These are phyloP conservation scores for Ichneumoninae sp. DNA, from an alignment of 2,888 invertebrate species.

Conservation along the genomic window DNA sequence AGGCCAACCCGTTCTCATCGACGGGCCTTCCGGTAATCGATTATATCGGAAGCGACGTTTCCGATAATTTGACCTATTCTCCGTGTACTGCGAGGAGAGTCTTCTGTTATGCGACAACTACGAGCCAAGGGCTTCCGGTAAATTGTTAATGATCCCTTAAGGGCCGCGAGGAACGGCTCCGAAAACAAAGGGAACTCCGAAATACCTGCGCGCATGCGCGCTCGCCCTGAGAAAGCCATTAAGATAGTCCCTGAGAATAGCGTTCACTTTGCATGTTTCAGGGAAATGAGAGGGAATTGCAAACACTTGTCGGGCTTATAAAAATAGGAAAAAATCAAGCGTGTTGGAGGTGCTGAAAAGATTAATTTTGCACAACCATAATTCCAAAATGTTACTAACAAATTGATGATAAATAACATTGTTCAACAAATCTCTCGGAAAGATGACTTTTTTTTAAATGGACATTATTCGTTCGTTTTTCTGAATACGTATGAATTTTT, in stretches of 20 bases:
- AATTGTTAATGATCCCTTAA: conserved; percentile 21
- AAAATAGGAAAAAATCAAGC: no score
- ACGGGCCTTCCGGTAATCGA: conserved; percentile 39
- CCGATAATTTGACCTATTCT: conserved; percentile 36
- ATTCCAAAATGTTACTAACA: no score
- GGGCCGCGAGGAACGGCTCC: neutral
- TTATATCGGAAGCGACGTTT: conserved; percentile 1
- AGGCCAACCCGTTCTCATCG: neutral
- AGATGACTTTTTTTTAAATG: no score
- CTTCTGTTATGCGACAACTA: neutral
- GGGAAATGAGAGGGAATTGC: no score
- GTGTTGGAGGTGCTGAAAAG: no score
- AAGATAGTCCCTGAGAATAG: neutral
- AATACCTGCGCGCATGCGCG: neutral
- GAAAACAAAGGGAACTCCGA: neutral
- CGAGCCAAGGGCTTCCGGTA: neutral
- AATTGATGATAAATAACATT: no score
- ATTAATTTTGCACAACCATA: no score
- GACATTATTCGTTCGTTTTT: no score
- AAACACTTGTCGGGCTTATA: no score
- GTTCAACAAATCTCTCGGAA: no score
- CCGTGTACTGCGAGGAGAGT: neutral
- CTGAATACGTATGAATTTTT: no score
- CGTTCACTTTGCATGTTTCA: no score
- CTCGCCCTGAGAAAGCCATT: neutral